Conservation (phyloP, 2,113 vertebrate species). For the Alectura lathami region DNA sequence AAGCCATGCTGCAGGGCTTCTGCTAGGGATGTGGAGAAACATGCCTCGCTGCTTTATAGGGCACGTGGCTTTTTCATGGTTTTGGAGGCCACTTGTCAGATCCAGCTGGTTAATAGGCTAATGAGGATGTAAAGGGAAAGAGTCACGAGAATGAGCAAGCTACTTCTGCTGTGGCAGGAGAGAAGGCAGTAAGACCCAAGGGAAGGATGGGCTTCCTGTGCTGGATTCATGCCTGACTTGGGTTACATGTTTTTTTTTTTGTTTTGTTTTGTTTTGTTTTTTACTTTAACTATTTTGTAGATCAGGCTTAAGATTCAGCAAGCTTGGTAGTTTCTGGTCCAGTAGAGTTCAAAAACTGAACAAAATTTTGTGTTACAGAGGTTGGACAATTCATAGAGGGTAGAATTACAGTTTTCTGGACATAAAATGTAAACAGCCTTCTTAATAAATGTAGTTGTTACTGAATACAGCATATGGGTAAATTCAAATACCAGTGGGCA, state of each 20-base stretch:
- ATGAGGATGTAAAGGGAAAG: background rate
- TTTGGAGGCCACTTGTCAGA: background rate
- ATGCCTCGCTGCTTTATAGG: background rate
- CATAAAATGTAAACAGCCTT: background rate
- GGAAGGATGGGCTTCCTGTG: background rate
- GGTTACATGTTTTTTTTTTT: background rate
- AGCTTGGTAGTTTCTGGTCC: background rate
- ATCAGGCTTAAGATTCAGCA: background rate
- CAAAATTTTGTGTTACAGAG: background rate
- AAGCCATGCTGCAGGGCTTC: background rate
- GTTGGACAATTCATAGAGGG: background rate
- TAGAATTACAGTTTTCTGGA: background rate
- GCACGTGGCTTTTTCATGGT: background rate
- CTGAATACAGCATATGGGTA: background rate
- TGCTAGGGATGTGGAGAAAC: background rate
- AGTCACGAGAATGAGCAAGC: conserved; percentile 2
- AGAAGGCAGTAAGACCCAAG: background rate
- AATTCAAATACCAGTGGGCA: background rate
- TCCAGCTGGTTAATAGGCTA: conserved; percentile 35
- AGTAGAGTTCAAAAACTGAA: background rate
- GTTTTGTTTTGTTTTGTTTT: no score
- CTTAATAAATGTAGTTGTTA: background rate
- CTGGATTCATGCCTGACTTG: background rate
- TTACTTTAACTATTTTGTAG: conserved; percentile 6
- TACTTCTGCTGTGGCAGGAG: conserved; percentile 19